A percentile compares a stretch with the other conserved stretches of the same genome.
Conservation (phyloP, 53 echinoderm and acorn worm species). For the Astropecten irregularis region DNA sequence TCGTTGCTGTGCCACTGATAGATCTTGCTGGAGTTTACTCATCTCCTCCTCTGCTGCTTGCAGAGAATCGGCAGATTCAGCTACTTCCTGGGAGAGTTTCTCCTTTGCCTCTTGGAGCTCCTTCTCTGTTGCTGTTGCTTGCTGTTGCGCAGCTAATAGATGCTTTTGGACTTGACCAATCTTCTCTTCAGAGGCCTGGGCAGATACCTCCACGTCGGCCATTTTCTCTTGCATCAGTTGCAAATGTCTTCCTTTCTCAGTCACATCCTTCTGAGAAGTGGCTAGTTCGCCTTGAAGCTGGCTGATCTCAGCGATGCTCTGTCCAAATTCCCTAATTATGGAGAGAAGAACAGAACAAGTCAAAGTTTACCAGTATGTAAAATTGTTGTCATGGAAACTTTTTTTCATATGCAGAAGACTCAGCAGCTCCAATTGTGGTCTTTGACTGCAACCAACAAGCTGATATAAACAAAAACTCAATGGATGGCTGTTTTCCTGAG, state of each 20-base stretch:
- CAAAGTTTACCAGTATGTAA: too few species aligned
- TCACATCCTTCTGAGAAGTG: background rate
- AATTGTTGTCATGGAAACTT: too few species aligned
- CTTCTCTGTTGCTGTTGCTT: conserved; percentile 13
- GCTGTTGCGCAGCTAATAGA: conserved; percentile 17
- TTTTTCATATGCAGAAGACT: too few species aligned
- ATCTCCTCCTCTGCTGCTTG: conserved; percentile 55
- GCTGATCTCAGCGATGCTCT: conserved; percentile 28
- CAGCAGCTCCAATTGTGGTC: too few species aligned
- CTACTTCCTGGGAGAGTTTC: conserved; percentile 39
- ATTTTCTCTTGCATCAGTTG: conserved; percentile 27
- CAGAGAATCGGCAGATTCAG: conserved; percentile 51
- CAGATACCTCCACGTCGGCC: background rate
- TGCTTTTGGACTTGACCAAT: conserved; percentile 21
- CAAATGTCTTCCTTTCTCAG: background rate
- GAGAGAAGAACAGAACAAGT: too few species aligned
- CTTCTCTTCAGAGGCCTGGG: conserved; percentile 4
- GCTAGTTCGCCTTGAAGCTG: conserved; percentile 32
- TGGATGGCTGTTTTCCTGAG: too few species aligned
- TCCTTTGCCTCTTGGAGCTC: conserved; percentile 18
- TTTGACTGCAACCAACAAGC: too few species aligned
- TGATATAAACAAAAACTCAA: too few species aligned
- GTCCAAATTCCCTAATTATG: conserved; percentile 18
- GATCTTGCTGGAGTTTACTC: background rate
- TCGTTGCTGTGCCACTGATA: background rate